Evolutionary conservation across 2,888 invertebrate genomes (phyloP).

Genomic region (Mesochorus sp.): DNA sequence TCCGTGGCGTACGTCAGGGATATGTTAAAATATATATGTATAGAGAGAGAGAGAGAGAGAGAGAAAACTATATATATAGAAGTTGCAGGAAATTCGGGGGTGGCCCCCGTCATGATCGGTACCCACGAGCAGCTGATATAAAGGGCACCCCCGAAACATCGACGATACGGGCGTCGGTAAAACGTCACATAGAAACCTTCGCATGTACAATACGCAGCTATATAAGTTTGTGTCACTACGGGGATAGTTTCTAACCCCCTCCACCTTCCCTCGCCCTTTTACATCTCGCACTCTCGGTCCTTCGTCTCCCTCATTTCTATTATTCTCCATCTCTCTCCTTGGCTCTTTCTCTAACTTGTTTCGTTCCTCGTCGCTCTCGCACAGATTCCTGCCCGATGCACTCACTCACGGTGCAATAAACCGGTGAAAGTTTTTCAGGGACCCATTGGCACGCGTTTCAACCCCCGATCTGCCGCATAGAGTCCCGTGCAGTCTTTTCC

Average conservation of each 20-base stretch:
- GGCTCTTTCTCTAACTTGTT: neutral
- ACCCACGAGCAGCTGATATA: slow-evolving; percentile 79
- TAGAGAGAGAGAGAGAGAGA: too few species aligned
- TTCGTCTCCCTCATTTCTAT: slow-evolving; percentile 47
- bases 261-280: slow-evolving; percentile 52
- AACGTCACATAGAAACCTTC: slow-evolving; percentile 14
- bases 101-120: slow-evolving; percentile 68
- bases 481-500: slow-evolving; percentile 42
- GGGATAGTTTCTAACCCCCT: slow-evolving; percentile 61
- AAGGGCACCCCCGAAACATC: slow-evolving; percentile 64
- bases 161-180: slow-evolving; percentile 39
- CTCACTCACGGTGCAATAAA: slow-evolving; percentile 68
- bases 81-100: slow-evolving; percentile 72
- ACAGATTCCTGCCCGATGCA: neutral
- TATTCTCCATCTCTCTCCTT: slow-evolving; percentile 12
- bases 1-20: slow-evolving; percentile 33
- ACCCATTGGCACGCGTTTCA: slow-evolving; percentile 77
- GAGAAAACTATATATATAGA: too few species aligned
- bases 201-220: too few species aligned
- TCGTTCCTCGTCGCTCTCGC: neutral
- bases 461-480: slow-evolving; percentile 53
- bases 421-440: slow-evolving; percentile 78
- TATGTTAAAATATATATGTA: slow-evolving; percentile 13
- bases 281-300: slow-evolving; percentile 19
- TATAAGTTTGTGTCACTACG: slow-evolving; percentile 29